Conservation (phyloP, 1,140 invertebrate genomes). For the Drosophila watanabei region DNA sequence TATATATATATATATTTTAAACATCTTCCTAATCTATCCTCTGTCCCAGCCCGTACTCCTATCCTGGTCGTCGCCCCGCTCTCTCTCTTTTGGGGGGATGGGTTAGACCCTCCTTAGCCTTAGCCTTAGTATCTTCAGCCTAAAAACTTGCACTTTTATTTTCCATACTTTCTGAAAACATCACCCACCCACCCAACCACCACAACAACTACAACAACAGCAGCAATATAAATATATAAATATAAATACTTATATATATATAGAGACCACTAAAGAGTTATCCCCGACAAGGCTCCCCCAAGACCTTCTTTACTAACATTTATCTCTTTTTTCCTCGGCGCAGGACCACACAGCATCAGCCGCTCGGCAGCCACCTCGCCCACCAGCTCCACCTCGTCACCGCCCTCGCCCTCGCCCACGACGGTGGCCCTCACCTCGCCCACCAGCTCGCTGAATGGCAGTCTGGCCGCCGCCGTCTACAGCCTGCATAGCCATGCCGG, state of each 20-base stretch:
- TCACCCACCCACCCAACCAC: background rate
- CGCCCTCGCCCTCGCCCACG: slow-evolving; percentile 75
- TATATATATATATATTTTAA: slow-evolving; percentile 48
- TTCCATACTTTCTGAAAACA: slow-evolving; percentile 67
- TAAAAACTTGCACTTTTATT: slow-evolving; percentile 74
- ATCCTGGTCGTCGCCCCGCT: slow-evolving; percentile 18
- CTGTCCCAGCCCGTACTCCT: background rate
- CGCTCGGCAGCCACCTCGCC: slow-evolving; percentile 82
- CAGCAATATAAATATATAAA: slow-evolving; percentile 24
- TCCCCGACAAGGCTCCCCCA: no score
- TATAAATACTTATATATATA: slow-evolving; percentile 3
- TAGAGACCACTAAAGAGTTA: slow-evolving; percentile 10
- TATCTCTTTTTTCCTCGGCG: slow-evolving; percentile 44
- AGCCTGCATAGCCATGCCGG: slow-evolving; percentile 59
- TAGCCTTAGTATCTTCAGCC: slow-evolving; percentile 50
- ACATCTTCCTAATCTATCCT: slow-evolving; percentile 37
- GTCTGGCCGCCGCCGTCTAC: slow-evolving; percentile 63
- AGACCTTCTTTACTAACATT: slow-evolving; percentile 40
- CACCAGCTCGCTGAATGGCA: slow-evolving; percentile 65
- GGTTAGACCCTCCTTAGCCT: background rate
- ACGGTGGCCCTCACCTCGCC: slow-evolving; percentile 74
- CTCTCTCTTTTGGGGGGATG: background rate
- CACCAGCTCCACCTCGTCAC: slow-evolving; percentile 84
- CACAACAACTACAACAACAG: background rate
- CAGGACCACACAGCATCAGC: slow-evolving; percentile 83